These are phyloP conservation scores for Anthonomus grandis DNA, from an alignment of 1,140 invertebrate species.

Conservation along the genomic window DNA sequence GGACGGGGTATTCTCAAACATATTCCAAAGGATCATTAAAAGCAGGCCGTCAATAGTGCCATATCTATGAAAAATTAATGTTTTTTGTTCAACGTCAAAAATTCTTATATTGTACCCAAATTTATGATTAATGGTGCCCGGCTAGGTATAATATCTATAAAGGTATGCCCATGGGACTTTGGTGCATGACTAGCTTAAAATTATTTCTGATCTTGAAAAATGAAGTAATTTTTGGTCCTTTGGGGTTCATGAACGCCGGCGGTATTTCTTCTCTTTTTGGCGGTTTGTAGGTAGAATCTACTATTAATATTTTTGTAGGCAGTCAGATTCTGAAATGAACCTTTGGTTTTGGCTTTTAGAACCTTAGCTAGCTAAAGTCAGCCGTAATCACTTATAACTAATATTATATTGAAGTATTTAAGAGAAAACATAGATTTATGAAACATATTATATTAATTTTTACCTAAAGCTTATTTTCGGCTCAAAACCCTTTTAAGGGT, in stretches of 20 bases:
- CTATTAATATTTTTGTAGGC: conserved; percentile 34
- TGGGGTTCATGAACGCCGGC: no score
- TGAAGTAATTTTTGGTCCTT: conserved; percentile 32
- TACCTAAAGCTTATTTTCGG: no score
- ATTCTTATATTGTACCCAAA: conserved; percentile 42
- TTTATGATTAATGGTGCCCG: conserved; percentile 46
- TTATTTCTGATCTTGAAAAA: conserved; percentile 41
- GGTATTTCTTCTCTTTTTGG: conserved; percentile 14
- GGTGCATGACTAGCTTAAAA: conserved; percentile 39
- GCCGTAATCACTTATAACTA: no score
- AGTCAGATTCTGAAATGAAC: conserved; percentile 45
- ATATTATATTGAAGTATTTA: no score
- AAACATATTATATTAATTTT: no score
- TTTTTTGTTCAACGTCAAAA: conserved; percentile 48
- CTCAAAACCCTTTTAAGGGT: no score
- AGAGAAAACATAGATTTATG: no score
- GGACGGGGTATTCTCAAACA: background rate
- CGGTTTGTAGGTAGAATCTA: conserved; percentile 35
- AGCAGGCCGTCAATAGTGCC: conserved; percentile 33
- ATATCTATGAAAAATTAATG: conserved; percentile 47
- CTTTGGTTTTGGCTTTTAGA: no score
- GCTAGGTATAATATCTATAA: conserved; percentile 24
- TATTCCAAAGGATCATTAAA: background rate
- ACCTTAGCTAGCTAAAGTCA: no score
- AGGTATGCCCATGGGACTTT: conserved; percentile 41